phyloP scores from a whole-genome alignment of 1,140 invertebrate genomes.

The Nasonia longicornis region DNA sequence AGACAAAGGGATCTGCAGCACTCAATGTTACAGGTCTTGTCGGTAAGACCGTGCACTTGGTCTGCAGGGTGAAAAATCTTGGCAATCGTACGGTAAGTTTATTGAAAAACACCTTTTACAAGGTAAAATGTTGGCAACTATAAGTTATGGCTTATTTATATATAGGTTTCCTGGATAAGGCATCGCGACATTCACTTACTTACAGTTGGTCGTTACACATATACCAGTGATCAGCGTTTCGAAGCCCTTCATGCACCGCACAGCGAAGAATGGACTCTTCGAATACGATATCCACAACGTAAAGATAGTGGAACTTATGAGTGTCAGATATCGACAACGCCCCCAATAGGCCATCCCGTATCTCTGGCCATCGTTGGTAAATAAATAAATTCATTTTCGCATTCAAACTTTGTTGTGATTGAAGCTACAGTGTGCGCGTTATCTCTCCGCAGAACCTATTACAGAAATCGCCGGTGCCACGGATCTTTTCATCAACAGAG shows the following conservation, averaged over 20 bases:
- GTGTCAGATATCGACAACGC: conserved; percentile 89
- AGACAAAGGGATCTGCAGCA: conserved; percentile 62
- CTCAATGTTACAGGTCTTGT: conserved; percentile 74
- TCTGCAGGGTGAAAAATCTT: conserved; percentile 73
- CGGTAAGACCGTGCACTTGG: conserved; percentile 72
- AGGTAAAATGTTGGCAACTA: no score
- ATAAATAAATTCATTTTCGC: conserved; percentile 56
- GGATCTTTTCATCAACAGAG: conserved; percentile 86
- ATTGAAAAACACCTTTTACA: no score
- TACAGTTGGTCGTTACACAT: conserved; percentile 87
- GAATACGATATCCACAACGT: conserved; percentile 81
- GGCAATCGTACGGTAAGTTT: conserved; percentile 73
- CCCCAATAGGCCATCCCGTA: conserved; percentile 83
- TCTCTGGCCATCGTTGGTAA: conserved; percentile 85
- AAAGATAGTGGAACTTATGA: conserved; percentile 87
- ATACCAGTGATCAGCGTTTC: conserved; percentile 87
- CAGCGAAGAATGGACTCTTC: conserved; percentile 82
- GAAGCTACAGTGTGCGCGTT: no score
- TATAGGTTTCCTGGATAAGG: conserved; percentile 89
- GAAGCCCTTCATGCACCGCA: conserved; percentile 81
- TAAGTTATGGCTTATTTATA: no score
- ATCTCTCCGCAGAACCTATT: conserved; percentile 76
- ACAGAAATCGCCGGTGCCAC: conserved; percentile 85
- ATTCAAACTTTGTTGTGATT: neutral
- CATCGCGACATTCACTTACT: conserved; percentile 87